Conservation (phyloP, 2,113 vertebrate genomes). For the Craseonycteris thonglongyai region DNA sequence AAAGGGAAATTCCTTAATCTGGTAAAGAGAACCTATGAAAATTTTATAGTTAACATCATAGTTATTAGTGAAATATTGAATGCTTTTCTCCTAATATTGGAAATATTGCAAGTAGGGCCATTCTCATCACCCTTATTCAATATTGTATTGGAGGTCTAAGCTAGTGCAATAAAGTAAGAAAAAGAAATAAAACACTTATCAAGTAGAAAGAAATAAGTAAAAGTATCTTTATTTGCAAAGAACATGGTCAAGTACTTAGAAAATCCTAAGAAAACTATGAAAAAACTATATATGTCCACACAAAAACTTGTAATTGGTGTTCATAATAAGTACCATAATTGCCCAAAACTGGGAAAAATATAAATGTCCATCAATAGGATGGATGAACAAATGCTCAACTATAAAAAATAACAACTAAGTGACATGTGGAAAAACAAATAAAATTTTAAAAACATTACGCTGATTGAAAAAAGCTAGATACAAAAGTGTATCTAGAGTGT, state of each 20-base stretch:
- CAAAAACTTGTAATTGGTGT: not conserved
- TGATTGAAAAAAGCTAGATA: not conserved
- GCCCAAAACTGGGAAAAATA: not conserved
- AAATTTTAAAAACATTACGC: not conserved
- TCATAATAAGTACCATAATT: not conserved
- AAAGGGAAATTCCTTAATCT: not conserved
- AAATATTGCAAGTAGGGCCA: not conserved
- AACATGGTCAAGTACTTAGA: not conserved
- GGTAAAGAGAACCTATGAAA: not conserved
- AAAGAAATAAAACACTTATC: not conserved
- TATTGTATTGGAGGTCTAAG: not conserved
- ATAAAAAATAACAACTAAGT: not conserved
- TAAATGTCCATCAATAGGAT: not conserved
- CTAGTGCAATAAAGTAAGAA: slow-evolving; percentile 29
- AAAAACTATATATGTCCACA: not conserved
- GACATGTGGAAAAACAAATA: not conserved
- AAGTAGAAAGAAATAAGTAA: not conserved
- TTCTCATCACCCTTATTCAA: not conserved
- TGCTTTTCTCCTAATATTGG: not conserved
- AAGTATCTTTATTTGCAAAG: not conserved
- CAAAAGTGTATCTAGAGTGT: not conserved
- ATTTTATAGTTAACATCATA: not conserved
- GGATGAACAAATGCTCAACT: not conserved
- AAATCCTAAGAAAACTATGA: not conserved
- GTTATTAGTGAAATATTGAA: not conserved